Evolutionary conservation across 23 tunicate genomes (phyloP).

Genomic region (Halocynthia aurantium): DNA sequence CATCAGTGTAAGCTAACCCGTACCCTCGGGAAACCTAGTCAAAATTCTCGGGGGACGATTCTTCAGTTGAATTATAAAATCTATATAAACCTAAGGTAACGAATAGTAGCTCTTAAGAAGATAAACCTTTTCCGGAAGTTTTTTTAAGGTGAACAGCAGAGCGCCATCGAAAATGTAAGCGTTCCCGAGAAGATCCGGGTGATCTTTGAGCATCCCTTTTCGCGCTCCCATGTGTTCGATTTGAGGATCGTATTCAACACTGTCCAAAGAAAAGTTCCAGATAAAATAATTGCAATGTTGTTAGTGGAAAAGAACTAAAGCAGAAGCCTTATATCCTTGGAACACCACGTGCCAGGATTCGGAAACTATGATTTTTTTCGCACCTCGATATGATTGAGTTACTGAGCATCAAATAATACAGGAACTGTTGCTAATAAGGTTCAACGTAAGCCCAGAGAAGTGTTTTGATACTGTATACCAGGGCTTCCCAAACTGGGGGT

Average conservation of each 20-base stretch:
- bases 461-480: too few species aligned
- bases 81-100: background rate
- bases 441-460: too few species aligned
- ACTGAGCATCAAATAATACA: too few species aligned
- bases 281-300: background rate
- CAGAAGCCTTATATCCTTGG: background rate
- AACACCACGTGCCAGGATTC: too few species aligned
- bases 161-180: slow-evolving; percentile 82
- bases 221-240: slow-evolving; percentile 77
- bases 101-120: background rate
- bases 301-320: background rate
- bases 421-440: too few species aligned
- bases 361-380: too few species aligned
- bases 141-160: slow-evolving; percentile 63
- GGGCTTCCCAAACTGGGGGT: too few species aligned
- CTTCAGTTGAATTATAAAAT: background rate
- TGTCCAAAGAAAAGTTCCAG: background rate
- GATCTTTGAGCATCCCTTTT: slow-evolving; percentile 83
- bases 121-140: slow-evolving; percentile 40
- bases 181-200: slow-evolving; percentile 51
- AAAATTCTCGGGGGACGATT: too few species aligned
- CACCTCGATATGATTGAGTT: too few species aligned
- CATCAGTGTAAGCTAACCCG: too few species aligned
- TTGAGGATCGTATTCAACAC: slow-evolving; percentile 77
- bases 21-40: too few species aligned